These are phyloP conservation scores for Anhinga rufa DNA, from an alignment of 2,113 vertebrate species.

Conservation along the genomic window DNA sequence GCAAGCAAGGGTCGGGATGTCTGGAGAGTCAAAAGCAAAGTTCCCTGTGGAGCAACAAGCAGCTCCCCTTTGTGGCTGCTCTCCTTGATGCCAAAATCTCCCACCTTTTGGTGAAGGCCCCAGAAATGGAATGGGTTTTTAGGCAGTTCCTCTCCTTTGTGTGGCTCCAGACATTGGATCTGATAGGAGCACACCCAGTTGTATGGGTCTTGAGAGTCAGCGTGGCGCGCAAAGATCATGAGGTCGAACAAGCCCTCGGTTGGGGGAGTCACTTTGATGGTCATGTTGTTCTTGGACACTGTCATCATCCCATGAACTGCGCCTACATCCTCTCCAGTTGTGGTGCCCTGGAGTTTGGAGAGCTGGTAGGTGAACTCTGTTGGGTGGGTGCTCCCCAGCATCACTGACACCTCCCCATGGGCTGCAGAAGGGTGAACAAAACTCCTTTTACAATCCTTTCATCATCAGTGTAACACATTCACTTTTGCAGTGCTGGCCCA, in stretches of 20 bases:
- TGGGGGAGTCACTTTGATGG: slow-evolving; percentile 72
- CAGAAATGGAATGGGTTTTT: slow-evolving; percentile 78
- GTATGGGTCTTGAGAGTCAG: slow-evolving; percentile 35
- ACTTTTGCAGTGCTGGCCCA: background rate
- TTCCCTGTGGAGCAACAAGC: slow-evolving; percentile 39
- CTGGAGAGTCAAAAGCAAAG: slow-evolving; percentile 60
- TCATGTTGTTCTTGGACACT: slow-evolving; percentile 63
- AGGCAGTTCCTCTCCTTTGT: slow-evolving; percentile 60
- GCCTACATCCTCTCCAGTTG: slow-evolving; percentile 41
- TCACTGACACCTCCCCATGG: slow-evolving; percentile 72
- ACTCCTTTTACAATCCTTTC: background rate
- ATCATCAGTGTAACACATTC: background rate
- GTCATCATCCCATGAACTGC: slow-evolving; percentile 67
- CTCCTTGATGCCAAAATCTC: slow-evolving; percentile 62
- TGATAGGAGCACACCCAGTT: slow-evolving; percentile 80
- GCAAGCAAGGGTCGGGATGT: slow-evolving; percentile 69
- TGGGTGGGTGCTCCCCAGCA: slow-evolving; percentile 64
- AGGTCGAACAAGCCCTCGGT: slow-evolving; percentile 69
- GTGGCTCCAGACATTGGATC: slow-evolving; percentile 64
- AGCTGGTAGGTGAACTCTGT: slow-evolving; percentile 78
- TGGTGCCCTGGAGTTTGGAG: slow-evolving; percentile 30
- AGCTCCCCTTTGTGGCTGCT: slow-evolving; percentile 65
- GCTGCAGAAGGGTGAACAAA: slow-evolving; percentile 46
- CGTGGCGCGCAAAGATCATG: slow-evolving; percentile 73
- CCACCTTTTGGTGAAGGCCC: slow-evolving; percentile 64